Percentiles rank a stretch among this genome's conserved stretches.
Conservation (phyloP, 2,888 invertebrate genomes). For the Chaetogeoica ovagalla region DNA sequence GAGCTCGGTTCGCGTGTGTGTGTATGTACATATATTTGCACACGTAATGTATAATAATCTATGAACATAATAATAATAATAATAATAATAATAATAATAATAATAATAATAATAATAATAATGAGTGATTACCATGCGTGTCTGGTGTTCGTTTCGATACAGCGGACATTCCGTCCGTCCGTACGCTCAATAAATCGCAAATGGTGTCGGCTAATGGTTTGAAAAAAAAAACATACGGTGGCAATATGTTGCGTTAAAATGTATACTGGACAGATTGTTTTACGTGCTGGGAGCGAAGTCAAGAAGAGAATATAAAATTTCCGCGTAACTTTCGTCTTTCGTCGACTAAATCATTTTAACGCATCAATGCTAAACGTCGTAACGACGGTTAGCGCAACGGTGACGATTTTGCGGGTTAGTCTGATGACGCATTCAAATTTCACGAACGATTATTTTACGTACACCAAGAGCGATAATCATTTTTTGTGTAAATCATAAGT, state of each 20-base stretch:
- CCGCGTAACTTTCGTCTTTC: neutral
- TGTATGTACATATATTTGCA: too few species aligned
- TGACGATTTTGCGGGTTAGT: neutral
- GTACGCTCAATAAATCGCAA: neutral
- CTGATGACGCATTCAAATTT: neutral
- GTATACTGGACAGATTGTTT: too few species aligned
- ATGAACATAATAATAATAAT: neutral
- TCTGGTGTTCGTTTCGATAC: neutral
- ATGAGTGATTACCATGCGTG: neutral
- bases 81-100: neutral
- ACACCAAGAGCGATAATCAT: too few species aligned
- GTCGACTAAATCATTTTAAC: neutral
- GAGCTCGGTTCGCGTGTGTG: too few species aligned
- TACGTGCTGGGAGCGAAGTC: neutral
- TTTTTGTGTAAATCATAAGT: too few species aligned
- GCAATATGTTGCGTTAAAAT: neutral
- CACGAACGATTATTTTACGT: neutral
- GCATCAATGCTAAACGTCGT: neutral
- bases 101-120: neutral
- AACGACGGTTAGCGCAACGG: neutral
- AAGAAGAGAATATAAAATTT: neutral
- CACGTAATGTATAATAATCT: neutral
- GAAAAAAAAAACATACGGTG: too few species aligned
- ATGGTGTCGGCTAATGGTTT: neutral
- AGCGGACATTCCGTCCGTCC: neutral